These are phyloP conservation scores for Sardina pilchardus DNA, from an alignment of 2,113 vertebrate species.

Conservation along the genomic window DNA sequence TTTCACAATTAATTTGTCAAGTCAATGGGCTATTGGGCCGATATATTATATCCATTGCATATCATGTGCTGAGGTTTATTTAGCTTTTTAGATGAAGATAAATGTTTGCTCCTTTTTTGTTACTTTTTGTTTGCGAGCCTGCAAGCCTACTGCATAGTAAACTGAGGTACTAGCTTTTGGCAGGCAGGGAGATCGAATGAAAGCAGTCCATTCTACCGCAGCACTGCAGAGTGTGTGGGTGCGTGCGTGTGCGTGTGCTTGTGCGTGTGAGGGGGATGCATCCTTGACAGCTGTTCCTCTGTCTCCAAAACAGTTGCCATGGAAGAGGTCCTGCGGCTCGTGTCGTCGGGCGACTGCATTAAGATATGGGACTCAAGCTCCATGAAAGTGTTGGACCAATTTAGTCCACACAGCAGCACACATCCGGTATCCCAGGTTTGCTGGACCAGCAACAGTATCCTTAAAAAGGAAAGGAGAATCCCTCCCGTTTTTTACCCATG, in stretches of 20 bases:
- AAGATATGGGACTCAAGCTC: conserved; percentile 92
- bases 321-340: conserved; percentile 86
- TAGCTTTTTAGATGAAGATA: no score
- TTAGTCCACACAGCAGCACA: conserved; percentile 81
- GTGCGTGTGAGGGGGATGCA: neutral
- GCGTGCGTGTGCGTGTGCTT: neutral
- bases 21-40: neutral
- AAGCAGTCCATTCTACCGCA: neutral
- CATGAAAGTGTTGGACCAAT: conserved; percentile 87
- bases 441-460: conserved; percentile 98
- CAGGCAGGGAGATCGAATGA: neutral
- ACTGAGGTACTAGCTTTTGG: neutral
- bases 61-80: no score
- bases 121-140: neutral
- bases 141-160: neutral
- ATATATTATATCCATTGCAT: neutral
- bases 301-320: conserved; percentile 72
- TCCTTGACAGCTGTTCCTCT: conserved; percentile 3
- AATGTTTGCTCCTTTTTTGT: neutral
- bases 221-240: neutral
- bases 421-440: conserved; percentile 84
- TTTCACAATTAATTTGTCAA: neutral
- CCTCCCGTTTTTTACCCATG: neutral
- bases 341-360: conserved; percentile 90
- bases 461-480: conserved; percentile 50